A percentile compares a stretch with the other conserved stretches of the same genome.
Evolutionary conservation across 2,888 invertebrate genomes (phyloP).

Genomic region (Phrixothrix hirtus): DNA sequence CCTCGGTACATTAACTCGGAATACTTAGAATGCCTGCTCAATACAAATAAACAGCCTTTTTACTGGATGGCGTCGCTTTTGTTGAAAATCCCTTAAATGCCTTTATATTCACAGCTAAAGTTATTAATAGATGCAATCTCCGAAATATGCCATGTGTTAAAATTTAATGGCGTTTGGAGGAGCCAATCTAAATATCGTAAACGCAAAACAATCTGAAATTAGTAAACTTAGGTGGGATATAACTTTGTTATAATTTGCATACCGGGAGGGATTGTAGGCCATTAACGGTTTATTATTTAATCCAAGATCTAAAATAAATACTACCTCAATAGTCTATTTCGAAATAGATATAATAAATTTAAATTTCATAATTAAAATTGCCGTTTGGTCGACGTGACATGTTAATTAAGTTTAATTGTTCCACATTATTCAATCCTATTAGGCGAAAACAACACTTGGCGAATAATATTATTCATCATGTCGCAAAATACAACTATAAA

Average conservation of each 20-base stretch:
- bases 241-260: slow-evolving; percentile 25
- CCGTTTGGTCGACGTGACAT: too few species aligned
- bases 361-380: too few species aligned
- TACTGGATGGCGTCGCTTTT: slow-evolving; percentile 1
- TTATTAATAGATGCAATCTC: slow-evolving; percentile 20
- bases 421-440: too few species aligned
- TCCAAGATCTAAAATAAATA: slow-evolving; percentile 11
- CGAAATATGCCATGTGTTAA: slow-evolving; percentile 18
- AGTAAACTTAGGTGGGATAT: slow-evolving; percentile 17
- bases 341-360: too few species aligned
- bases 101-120: slow-evolving; percentile 4
- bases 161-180: slow-evolving; percentile 14
- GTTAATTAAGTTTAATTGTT: too few species aligned
- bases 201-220: slow-evolving; percentile 21
- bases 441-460: too few species aligned
- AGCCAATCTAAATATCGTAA: slow-evolving; percentile 19
- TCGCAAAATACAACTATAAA: too few species aligned
- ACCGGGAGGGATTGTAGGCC: slow-evolving; percentile 14
- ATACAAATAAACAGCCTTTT: slow-evolving; percentile 18
- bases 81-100: slow-evolving; percentile 8
- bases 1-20: slow-evolving; percentile 22
- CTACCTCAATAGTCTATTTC: too few species aligned
- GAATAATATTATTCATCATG: too few species aligned
- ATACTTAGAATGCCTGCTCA: slow-evolving; percentile 11
- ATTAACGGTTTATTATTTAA: slow-evolving; percentile 15